phyloP scores from a whole-genome alignment of 2,113 vertebrate species.

The Poeciliopsis prolifica region DNA sequence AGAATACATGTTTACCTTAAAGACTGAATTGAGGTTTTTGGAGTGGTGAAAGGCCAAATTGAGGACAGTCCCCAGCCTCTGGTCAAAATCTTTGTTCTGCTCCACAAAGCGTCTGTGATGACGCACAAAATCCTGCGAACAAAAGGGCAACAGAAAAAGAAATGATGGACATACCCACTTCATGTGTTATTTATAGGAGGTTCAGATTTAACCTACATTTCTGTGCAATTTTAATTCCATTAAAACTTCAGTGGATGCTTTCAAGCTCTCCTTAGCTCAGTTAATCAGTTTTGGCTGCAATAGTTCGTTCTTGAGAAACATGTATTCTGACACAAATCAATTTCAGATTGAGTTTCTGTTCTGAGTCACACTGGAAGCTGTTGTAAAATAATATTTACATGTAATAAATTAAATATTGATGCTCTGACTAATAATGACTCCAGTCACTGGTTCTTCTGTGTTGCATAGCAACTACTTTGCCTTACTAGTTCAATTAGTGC shows the following conservation, averaged over 20 bases:
- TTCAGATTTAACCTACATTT: slow-evolving; percentile 12
- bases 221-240: slow-evolving; percentile 10
- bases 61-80: slow-evolving; percentile 81
- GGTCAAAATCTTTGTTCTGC: slow-evolving; percentile 83
- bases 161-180: not conserved
- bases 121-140: slow-evolving; percentile 77
- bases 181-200: slow-evolving; percentile 3
- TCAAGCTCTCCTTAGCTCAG: slow-evolving; percentile 5
- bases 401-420: slow-evolving; percentile 65
- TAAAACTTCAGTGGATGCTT: slow-evolving; percentile 1
- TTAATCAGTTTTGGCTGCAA: slow-evolving; percentile 34
- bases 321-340: slow-evolving; percentile 33
- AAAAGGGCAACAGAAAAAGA: slow-evolving; percentile 33
- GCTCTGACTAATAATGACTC: slow-evolving; percentile 33
- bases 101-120: slow-evolving; percentile 78
- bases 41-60: slow-evolving; percentile 84
- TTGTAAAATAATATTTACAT: slow-evolving; percentile 40
- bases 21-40: slow-evolving; percentile 78
- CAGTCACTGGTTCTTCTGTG: slow-evolving; percentile 27
- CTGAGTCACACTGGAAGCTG: slow-evolving; percentile 38
- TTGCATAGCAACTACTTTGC: slow-evolving; percentile 62
- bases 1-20: slow-evolving; percentile 72
- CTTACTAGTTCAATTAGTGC: slow-evolving; percentile 55
- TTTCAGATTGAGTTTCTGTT: slow-evolving; percentile 53
- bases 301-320: slow-evolving; percentile 26